Conservation (phyloP, 2,113 vertebrate species). For the Thunnus thynnus region DNA sequence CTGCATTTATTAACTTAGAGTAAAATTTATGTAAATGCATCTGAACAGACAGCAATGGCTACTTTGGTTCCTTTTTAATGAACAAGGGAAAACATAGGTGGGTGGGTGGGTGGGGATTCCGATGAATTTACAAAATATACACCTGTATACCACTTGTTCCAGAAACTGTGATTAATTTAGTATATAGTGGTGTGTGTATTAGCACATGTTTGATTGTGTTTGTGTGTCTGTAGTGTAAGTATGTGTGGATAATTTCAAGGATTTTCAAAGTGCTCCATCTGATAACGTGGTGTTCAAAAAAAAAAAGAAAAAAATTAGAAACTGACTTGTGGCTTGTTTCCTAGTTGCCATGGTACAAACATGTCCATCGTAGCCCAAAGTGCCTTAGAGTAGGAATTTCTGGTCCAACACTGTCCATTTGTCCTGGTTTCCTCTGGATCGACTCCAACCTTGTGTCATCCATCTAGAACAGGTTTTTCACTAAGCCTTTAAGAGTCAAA, state of each 20-base stretch:
- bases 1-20: slow-evolving; percentile 48
- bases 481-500: slow-evolving; percentile 8
- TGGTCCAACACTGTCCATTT: slow-evolving; percentile 16
- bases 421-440: slow-evolving; percentile 24
- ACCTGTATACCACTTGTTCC: slow-evolving; percentile 31
- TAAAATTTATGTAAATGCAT: slow-evolving; percentile 50
- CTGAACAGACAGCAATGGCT: slow-evolving; percentile 58
- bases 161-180: slow-evolving; percentile 23
- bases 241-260: slow-evolving; percentile 1
- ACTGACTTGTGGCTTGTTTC: slow-evolving; percentile 63
- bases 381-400: slow-evolving; percentile 43
- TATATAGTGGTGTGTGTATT: not conserved
- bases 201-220: not conserved
- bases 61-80: slow-evolving; percentile 72
- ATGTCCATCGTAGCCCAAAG: slow-evolving; percentile 42
- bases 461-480: not conserved
- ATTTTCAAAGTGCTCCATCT: slow-evolving; percentile 64
- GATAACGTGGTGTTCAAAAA: slow-evolving; percentile 24
- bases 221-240: slow-evolving; percentile 7
- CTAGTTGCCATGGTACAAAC: slow-evolving; percentile 39
- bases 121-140: slow-evolving; percentile 72
- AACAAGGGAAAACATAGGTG: slow-evolving; percentile 24
- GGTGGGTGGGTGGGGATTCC: not conserved
- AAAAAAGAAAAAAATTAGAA: slow-evolving; percentile 4
- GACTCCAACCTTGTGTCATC: slow-evolving; percentile 2